Conservation (phyloP, 2,113 vertebrate genomes). For the Paramisgurnus dabryanus region DNA sequence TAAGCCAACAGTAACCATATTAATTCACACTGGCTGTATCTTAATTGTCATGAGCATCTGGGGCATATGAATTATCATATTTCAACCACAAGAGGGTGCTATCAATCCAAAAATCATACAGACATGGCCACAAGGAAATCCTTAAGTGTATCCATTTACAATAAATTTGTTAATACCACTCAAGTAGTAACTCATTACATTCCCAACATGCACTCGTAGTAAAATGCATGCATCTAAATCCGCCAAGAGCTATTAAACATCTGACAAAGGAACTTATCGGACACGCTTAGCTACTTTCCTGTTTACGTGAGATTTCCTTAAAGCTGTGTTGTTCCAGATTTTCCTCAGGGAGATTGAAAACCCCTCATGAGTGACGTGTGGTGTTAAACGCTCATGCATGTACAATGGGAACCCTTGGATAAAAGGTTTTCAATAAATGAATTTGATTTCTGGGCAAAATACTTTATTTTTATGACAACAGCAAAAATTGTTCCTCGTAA, state of each 20-base stretch:
- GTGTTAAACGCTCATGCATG: constrained; percentile 22
- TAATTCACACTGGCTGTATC: neutral
- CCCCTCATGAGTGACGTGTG: neutral
- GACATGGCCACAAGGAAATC: neutral
- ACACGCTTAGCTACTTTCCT: constrained; percentile 10
- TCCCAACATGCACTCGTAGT: constrained; percentile 2
- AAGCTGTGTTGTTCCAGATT: constrained; percentile 5
- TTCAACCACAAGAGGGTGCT: constrained; percentile 48
- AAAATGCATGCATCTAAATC: constrained; percentile 3
- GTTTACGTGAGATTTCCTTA: constrained; percentile 26
- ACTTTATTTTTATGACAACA: constrained; percentile 8
- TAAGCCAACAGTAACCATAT: neutral
- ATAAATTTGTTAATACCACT: constrained; percentile 11
- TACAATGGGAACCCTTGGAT: neutral
- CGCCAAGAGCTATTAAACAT: constrained; percentile 2
- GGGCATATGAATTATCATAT: neutral
- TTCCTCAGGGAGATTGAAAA: constrained; percentile 7
- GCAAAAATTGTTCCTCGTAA: neutral
- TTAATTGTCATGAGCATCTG: neutral
- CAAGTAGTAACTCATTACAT: constrained; percentile 13
- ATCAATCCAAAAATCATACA: constrained; percentile 8
- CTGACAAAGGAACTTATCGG: constrained; percentile 7
- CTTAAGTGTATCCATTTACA: neutral
- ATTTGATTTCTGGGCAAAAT: neutral
- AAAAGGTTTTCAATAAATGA: neutral